A percentile compares a stretch with the other conserved stretches of the same genome.
Conservation (phyloP, 2,113 vertebrate species). For the Apteryx mantelli region DNA sequence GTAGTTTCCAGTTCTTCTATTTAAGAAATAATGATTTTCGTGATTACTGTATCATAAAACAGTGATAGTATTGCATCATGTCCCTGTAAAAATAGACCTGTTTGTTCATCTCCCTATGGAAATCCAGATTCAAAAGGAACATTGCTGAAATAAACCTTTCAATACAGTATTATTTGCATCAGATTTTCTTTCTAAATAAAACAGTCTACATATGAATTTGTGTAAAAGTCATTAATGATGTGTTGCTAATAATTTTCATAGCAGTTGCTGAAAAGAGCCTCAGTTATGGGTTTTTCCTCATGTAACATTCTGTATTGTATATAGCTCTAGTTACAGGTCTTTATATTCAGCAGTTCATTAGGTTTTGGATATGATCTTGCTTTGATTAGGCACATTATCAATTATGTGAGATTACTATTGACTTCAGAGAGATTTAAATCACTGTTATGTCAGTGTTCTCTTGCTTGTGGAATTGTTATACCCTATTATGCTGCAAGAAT, state of each 20-base stretch:
- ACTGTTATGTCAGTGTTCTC: not conserved
- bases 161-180: not conserved
- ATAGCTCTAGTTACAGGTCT: not conserved
- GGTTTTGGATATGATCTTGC: not conserved
- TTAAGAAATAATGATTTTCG: not conserved
- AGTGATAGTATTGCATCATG: conserved; percentile 70
- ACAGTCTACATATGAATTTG: not conserved
- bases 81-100: conserved; percentile 31
- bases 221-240: not conserved
- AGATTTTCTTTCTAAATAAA: conserved; percentile 27
- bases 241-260: not conserved
- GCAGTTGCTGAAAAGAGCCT: not conserved
- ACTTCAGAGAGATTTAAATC: not conserved
- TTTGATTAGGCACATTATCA: not conserved
- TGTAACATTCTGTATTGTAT: not conserved
- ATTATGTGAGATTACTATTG: not conserved
- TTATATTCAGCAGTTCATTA: not conserved
- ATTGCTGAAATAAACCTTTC: conserved; percentile 44
- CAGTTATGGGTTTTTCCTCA: not conserved
- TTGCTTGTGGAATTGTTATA: not conserved
- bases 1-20: no score
- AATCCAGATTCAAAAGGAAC: conserved; percentile 57
- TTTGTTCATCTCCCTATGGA: conserved; percentile 68
- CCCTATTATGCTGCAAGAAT: not conserved
- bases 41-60: not conserved